Conservation (phyloP, 2,113 vertebrate genomes). For the Platanista minor region DNA sequence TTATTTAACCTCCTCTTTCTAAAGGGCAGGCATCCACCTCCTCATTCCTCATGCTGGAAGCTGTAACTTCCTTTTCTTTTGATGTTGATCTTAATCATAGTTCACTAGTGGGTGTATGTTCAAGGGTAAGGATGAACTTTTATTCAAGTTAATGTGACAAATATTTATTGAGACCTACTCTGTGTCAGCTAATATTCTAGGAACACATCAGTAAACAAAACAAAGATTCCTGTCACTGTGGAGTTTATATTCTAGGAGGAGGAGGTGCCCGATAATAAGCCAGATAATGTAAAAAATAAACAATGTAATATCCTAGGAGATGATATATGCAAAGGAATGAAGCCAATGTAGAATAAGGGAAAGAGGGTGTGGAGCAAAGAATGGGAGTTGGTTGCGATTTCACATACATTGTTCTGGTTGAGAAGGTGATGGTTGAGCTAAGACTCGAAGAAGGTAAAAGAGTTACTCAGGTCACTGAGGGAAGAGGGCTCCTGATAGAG, state of each 20-base stretch:
- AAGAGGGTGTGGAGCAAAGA: neutral
- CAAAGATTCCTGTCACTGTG: neutral
- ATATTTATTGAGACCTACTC: neutral
- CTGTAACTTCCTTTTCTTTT: neutral
- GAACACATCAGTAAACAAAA: neutral
- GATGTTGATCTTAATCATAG: neutral
- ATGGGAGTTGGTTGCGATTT: neutral
- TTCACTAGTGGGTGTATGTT: neutral
- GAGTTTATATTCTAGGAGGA: neutral
- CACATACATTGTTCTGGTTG: neutral
- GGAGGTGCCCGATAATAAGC: neutral
- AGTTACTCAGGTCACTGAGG: neutral
- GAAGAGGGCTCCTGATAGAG: neutral
- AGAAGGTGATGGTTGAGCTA: neutral
- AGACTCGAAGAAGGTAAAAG: neutral
- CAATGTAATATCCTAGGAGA: neutral
- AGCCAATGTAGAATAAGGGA: neutral
- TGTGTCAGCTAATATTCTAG: neutral
- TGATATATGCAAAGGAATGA: neutral
- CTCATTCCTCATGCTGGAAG: neutral
- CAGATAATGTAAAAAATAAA: neutral
- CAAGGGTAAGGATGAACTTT: neutral
- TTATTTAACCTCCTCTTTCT: slow-evolving; percentile 15
- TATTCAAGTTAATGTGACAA: neutral
- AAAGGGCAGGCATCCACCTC: neutral